These are phyloP conservation scores for Ceryle rudis DNA, from an alignment of 2,797 vertebrate genomes.

Conservation along the genomic window DNA sequence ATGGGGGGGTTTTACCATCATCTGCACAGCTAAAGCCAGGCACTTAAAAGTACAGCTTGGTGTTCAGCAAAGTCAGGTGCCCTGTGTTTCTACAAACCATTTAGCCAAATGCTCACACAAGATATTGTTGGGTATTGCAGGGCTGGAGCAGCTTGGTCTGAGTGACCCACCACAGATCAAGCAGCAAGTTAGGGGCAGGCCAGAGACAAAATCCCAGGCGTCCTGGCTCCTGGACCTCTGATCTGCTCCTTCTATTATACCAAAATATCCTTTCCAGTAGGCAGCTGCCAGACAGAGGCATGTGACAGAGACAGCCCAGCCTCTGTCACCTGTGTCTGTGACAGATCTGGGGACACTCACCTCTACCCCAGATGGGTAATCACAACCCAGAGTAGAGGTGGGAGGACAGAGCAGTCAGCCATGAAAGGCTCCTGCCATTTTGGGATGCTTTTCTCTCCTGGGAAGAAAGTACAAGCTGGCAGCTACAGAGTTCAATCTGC, in stretches of 20 bases:
- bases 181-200: not conserved
- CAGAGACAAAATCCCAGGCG: not conserved
- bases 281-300: fast-evolving
- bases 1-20: not conserved
- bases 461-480: not conserved
- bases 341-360: not conserved
- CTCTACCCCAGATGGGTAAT: not conserved
- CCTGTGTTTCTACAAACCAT: not conserved
- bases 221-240: not conserved
- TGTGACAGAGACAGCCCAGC: not conserved
- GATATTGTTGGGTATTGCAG: not conserved
- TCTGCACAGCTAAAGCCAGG: not conserved
- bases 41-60: not conserved
- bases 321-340: not conserved
- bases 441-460: not conserved
- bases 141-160: not conserved
- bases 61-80: not conserved
- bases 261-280: not conserved
- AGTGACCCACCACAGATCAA: not conserved
- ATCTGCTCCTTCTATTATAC: not conserved
- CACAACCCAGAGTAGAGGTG: not conserved
- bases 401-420: not conserved
- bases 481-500: not conserved
- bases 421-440: not conserved
- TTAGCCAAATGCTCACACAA: not conserved